These are phyloP conservation scores for Cyprinodon tularosa DNA, from an alignment of 2,113 vertebrate species.

Conservation along the genomic window DNA sequence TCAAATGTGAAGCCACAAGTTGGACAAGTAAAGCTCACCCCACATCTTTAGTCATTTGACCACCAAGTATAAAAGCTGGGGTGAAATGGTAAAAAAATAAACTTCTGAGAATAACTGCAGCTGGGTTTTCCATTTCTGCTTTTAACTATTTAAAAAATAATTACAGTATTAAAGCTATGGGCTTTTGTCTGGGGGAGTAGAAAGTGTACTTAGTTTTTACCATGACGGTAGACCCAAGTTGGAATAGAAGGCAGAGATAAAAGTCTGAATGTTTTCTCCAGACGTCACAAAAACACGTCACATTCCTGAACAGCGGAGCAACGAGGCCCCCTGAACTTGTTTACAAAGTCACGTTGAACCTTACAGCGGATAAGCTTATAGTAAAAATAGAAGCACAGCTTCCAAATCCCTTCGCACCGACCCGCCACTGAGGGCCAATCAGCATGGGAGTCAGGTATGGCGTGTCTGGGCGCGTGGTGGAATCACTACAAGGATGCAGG, in stretches of 20 bases:
- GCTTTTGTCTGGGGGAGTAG: too few species aligned
- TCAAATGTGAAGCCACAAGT: too few species aligned
- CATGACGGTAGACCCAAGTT: too few species aligned
- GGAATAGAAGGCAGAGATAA: background rate
- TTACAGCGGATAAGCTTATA: constrained; percentile 24
- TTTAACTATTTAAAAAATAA: too few species aligned
- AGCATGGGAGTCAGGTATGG: constrained; percentile 11
- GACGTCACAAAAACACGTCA: background rate
- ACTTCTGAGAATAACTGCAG: too few species aligned
- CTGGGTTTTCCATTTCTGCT: too few species aligned
- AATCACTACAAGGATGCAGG: constrained; percentile 43
- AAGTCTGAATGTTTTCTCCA: background rate
- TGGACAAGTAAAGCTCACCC: too few species aligned
- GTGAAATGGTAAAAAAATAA: too few species aligned
- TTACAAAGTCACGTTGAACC: constrained; percentile 21
- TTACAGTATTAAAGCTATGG: too few species aligned
- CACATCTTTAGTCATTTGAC: too few species aligned
- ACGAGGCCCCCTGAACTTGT: constrained; percentile 14
- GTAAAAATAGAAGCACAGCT: constrained; percentile 47
- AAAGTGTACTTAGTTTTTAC: too few species aligned
- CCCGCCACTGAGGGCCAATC: constrained; percentile 35
- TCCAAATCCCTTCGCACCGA: constrained; percentile 55
- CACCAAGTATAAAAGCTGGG: too few species aligned
- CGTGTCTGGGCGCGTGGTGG: constrained; percentile 30
- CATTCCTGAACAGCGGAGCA: background rate